A percentile compares a stretch with the other conserved stretches of the same genome.
Conservation (phyloP, 2,888 invertebrate genomes). For the Agrochola circellaris region DNA sequence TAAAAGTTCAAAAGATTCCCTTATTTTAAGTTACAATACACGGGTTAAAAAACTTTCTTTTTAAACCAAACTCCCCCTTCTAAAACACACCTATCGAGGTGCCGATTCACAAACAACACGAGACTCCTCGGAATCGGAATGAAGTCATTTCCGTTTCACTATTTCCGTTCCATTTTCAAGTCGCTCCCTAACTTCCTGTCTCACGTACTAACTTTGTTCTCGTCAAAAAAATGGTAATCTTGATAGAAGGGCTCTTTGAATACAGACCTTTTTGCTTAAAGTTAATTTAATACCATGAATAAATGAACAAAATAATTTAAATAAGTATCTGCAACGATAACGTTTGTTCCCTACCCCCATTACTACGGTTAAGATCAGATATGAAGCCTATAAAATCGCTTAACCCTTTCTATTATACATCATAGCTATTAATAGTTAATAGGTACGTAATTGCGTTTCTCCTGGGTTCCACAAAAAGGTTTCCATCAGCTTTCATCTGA, state of each 20-base stretch:
- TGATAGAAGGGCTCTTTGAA: constrained; percentile 50
- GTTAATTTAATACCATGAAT: constrained; percentile 48
- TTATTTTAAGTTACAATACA: constrained; percentile 14
- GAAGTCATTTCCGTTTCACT: constrained; percentile 76
- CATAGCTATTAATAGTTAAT: constrained; percentile 80
- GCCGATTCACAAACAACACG: constrained; percentile 60
- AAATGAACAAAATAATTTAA: constrained; percentile 54
- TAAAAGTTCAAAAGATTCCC: background rate
- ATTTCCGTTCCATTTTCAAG: constrained; percentile 76
- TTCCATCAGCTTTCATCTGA: constrained; percentile 69
- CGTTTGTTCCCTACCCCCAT: constrained; percentile 51
- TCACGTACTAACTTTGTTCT: constrained; percentile 59
- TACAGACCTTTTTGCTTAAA: constrained; percentile 29
- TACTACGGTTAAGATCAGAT: constrained; percentile 71
- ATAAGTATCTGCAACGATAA: constrained; percentile 35
- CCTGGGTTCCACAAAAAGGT: constrained; percentile 67
- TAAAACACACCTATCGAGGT: constrained; percentile 56
- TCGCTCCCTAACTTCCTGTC: constrained; percentile 69
- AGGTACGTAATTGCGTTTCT: constrained; percentile 77
- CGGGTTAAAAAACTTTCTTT: constrained; percentile 26
- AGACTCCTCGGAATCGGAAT: constrained; percentile 68
- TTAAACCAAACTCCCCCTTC: constrained; percentile 21
- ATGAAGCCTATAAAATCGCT: constrained; percentile 68
- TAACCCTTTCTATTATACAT: constrained; percentile 75
- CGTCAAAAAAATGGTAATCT: constrained; percentile 62